phyloP scores from a whole-genome alignment of 2,888 invertebrate genomes.

The Chloroclystis v-ata region DNA sequence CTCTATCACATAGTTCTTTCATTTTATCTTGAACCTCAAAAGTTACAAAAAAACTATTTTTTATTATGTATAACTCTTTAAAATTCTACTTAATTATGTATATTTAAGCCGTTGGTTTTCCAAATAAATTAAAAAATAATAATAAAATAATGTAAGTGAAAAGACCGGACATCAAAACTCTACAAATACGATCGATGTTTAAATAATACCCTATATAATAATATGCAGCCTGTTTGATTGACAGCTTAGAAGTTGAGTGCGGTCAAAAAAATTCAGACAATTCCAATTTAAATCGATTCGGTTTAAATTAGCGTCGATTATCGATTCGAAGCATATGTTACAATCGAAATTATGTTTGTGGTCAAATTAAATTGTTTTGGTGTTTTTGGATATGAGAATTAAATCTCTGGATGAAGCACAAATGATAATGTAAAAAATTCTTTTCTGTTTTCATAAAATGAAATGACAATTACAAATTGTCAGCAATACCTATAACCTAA shows the following conservation, averaged over 20 bases:
- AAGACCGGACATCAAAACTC: constrained; percentile 1
- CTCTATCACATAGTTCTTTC: too few relatives aligned
- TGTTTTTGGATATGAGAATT: not conserved
- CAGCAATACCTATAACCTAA: too few relatives aligned
- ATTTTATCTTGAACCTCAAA: too few relatives aligned
- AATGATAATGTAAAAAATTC: too few relatives aligned
- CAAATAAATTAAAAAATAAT: too few relatives aligned
- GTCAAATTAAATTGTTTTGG: constrained; percentile 26
- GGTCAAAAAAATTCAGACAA: constrained; percentile 33
- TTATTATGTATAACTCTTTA: too few relatives aligned
- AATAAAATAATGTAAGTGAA: not conserved
- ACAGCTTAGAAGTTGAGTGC: constrained; percentile 45
- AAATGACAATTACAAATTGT: too few relatives aligned
- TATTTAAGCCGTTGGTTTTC: too few relatives aligned
- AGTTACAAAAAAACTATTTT: too few relatives aligned
- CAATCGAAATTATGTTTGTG: constrained; percentile 44
- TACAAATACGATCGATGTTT: constrained; percentile 45
- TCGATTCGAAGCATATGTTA: constrained; percentile 72
- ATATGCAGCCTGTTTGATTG: constrained; percentile 65
- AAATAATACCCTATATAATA: constrained; percentile 54
- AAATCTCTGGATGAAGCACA: too few relatives aligned
- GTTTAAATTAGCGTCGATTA: constrained; percentile 72
- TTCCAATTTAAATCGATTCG: constrained; percentile 39
- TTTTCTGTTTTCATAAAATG: too few relatives aligned
- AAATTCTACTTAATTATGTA: too few relatives aligned